A percentile compares a stretch with the other conserved stretches of the same genome.
These are phyloP conservation scores for Drosophila auraria DNA, from an alignment of 1,140 invertebrate genomes.

Conservation along the genomic window DNA sequence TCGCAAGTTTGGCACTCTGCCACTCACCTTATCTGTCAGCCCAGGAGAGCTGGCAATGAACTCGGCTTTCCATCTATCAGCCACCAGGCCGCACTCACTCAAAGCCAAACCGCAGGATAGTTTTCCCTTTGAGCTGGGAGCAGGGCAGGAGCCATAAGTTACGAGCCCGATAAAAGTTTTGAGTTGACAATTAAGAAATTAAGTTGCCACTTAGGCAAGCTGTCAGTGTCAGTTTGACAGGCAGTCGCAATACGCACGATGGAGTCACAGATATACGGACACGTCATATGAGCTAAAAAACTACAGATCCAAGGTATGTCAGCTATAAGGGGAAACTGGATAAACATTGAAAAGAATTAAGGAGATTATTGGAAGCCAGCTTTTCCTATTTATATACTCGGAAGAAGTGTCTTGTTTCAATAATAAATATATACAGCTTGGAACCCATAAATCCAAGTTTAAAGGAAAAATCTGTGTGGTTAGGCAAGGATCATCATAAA, in stretches of 20 bases:
- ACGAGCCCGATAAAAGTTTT: constrained; percentile 75
- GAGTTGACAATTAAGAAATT: constrained; percentile 85
- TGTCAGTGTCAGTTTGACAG: constrained; percentile 84
- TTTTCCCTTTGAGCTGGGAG: constrained; percentile 29
- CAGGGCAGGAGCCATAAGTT: constrained; percentile 24
- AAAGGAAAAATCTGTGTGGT: too few species aligned
- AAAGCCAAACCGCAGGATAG: constrained; percentile 67
- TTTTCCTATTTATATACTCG: too few species aligned
- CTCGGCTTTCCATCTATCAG: constrained; percentile 40
- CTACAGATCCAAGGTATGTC: background rate
- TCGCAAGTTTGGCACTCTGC: constrained; percentile 23
- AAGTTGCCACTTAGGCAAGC: constrained; percentile 84
- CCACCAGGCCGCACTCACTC: constrained; percentile 13
- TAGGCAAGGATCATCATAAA: too few species aligned
- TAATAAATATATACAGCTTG: too few species aligned
- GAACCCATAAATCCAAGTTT: too few species aligned
- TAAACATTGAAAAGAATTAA: too few species aligned
- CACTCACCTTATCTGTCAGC: constrained; percentile 37
- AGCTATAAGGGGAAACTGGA: background rate
- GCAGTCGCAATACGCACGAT: constrained; percentile 62
- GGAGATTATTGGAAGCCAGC: too few species aligned
- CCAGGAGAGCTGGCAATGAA: constrained; percentile 40
- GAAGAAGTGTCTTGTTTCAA: too few species aligned
- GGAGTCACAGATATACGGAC: constrained; percentile 14
- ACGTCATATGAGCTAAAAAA: background rate